Evolutionary conservation across 2,888 invertebrate genomes (phyloP).

Genomic region (Cryptus viduatorius): DNA sequence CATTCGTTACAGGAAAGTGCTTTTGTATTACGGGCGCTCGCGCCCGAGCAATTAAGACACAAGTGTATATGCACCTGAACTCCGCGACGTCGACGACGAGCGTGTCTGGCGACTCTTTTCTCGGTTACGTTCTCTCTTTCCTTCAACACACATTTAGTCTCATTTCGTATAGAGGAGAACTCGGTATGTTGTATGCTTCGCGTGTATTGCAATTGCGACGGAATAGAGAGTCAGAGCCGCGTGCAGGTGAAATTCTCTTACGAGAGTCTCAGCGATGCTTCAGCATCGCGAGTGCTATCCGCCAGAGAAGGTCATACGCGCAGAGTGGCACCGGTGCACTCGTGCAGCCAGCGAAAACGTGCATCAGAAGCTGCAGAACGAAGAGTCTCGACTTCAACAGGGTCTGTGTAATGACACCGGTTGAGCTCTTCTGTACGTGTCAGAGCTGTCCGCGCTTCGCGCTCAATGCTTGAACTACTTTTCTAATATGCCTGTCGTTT

Average conservation of each 20-base stretch:
- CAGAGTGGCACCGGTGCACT: neutral
- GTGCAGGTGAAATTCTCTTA: slow-evolving; percentile 31
- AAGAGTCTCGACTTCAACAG: slow-evolving; percentile 7
- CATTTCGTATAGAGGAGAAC: neutral
- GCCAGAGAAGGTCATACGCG: neutral
- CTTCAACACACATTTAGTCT: slow-evolving; percentile 22
- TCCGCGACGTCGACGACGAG: neutral
- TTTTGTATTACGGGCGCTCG: slow-evolving; percentile 70
- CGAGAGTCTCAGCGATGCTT: neutral
- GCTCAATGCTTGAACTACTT: slow-evolving; percentile 33
- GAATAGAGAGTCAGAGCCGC: neutral
- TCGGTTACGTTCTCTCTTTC: slow-evolving; percentile 44
- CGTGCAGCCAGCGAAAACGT: neutral
- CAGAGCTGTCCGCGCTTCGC: neutral
- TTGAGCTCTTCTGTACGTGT: neutral
- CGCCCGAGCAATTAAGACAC: slow-evolving; percentile 73
- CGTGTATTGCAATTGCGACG: neutral
- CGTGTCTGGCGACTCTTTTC: slow-evolving; percentile 20
- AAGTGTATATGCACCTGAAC: slow-evolving; percentile 64
- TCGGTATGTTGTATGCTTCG: neutral
- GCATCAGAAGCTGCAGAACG: neutral
- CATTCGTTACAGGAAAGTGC: slow-evolving; percentile 75
- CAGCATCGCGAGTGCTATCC: neutral
- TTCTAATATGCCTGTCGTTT: slow-evolving; percentile 13
- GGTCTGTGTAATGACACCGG: neutral